These are phyloP conservation scores for Oeneis ivallda DNA, from an alignment of 2,888 invertebrate species.

Conservation along the genomic window DNA sequence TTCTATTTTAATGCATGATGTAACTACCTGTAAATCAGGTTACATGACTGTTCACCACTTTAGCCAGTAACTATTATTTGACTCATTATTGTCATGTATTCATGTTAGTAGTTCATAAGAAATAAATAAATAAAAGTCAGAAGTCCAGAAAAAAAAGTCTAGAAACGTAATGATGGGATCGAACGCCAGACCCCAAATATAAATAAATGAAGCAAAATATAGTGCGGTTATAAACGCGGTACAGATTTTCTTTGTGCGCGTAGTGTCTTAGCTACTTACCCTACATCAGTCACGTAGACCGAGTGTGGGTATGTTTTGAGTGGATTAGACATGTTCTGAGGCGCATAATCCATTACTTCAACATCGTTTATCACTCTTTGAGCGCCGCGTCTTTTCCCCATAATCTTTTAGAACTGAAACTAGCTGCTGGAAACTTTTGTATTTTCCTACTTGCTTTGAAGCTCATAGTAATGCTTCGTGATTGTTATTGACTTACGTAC, in stretches of 20 bases:
- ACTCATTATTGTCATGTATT: no score
- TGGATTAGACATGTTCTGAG: conserved; percentile 12
- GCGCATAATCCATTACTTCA: conserved; percentile 16
- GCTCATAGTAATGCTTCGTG: background rate
- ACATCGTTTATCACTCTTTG: conserved; percentile 8
- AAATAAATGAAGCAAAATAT: no score
- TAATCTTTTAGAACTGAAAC: conserved; percentile 2
- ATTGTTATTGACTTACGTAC: no score
- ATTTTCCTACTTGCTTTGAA: conserved; percentile 8
- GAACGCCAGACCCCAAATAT: no score
- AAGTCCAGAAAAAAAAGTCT: no score
- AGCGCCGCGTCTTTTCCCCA: background rate
- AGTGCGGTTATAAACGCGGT: background rate
- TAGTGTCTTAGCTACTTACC: background rate
- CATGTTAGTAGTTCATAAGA: no score
- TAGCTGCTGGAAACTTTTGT: background rate
- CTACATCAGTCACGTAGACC: background rate
- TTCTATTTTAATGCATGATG: no score
- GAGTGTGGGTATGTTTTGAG: background rate
- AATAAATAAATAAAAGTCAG: no score
- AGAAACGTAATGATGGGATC: no score
- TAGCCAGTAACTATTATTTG: no score
- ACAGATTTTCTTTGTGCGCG: background rate
- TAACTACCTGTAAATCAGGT: no score
- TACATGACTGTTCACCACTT: no score